phyloP scores from a whole-genome alignment of 2,113 vertebrate species.

The Himantopus leucocephalus region DNA sequence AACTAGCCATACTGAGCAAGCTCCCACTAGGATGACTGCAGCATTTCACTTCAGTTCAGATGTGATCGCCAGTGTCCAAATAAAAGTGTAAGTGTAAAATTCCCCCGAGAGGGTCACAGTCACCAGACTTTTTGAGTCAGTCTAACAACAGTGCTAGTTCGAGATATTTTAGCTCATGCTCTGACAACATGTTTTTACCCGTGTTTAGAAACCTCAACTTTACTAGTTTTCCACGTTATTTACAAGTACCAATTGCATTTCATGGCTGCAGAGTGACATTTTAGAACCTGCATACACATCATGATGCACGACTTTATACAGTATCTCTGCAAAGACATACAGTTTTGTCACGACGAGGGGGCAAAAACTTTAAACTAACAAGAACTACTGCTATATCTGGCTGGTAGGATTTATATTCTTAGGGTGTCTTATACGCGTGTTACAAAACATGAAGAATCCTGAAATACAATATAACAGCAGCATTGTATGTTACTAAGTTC shows the following conservation, averaged over 20 bases:
- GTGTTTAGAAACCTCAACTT: background rate
- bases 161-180: background rate
- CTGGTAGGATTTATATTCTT: background rate
- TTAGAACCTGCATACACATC: background rate
- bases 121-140: background rate
- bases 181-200: background rate
- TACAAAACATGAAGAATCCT: background rate
- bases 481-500: background rate
- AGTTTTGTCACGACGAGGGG: rapidly evolving
- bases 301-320: background rate
- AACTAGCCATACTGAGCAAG: background rate
- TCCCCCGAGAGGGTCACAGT: background rate
- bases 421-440: background rate
- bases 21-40: background rate
- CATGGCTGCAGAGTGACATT: background rate
- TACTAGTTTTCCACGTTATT: background rate
- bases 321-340: background rate
- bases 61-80: background rate
- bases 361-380: background rate
- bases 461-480: too few relatives aligned
- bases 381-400: background rate
- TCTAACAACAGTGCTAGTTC: background rate
- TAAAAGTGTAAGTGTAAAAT: background rate
- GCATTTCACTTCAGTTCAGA: background rate
- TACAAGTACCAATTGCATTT: background rate